phyloP scores from a whole-genome alignment of 92 coral and sea anemone species.

The Phymanthus crucifer region DNA sequence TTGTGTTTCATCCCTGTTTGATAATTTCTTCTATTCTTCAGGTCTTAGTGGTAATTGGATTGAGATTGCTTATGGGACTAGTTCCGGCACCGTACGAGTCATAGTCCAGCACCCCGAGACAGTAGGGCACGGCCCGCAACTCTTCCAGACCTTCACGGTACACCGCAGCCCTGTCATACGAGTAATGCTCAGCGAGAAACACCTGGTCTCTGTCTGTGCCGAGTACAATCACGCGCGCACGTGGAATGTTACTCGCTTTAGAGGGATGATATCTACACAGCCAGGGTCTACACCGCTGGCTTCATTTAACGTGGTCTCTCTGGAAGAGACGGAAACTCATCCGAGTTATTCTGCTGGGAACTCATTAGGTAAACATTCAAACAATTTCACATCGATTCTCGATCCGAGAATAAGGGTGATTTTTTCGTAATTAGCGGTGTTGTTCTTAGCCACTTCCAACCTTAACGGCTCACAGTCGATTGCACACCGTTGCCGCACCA shows the following conservation, averaged over 20 bases:
- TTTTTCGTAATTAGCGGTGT: no score
- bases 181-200: slow-evolving; percentile 97
- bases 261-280: slow-evolving; percentile 99
- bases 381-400: no score
- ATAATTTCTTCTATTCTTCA: neutral
- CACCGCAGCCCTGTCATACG: slow-evolving; percentile 95
- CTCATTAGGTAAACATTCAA: slow-evolving; percentile 65
- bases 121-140: slow-evolving; percentile 96
- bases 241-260: slow-evolving; percentile 99
- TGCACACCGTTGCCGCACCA: no score
- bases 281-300: slow-evolving; percentile 99
- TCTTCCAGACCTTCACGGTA: slow-evolving; percentile 97
- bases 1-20: neutral
- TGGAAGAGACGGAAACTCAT: slow-evolving; percentile 90
- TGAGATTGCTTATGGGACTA: slow-evolving; percentile 98
- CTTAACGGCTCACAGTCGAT: no score
- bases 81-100: slow-evolving; percentile 93
- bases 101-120: slow-evolving; percentile 99
- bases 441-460: no score
- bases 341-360: slow-evolving; percentile 92
- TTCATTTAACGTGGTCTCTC: slow-evolving; percentile 95
- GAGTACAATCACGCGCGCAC: slow-evolving; percentile 98
- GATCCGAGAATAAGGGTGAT: no score
- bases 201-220: slow-evolving; percentile 88
- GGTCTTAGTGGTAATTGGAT: slow-evolving; percentile 99